Conservation (phyloP, 2,113 vertebrate genomes). For the Cisticola juncidis region DNA sequence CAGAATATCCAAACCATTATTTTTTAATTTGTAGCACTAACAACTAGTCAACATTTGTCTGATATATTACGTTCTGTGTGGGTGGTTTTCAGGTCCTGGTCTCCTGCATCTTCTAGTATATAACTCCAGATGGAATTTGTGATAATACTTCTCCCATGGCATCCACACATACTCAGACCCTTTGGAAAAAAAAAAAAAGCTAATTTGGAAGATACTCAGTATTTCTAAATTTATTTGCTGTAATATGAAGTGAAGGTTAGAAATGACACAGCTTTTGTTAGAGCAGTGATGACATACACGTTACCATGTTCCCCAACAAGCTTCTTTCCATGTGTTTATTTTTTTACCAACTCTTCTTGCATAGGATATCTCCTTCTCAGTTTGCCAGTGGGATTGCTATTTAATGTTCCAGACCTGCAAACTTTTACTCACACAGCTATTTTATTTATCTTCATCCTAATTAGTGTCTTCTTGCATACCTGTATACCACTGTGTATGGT, state of each 20-base stretch:
- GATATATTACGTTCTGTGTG: not conserved
- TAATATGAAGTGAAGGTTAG: constrained; percentile 24
- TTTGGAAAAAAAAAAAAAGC: not conserved
- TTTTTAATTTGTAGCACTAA: not conserved
- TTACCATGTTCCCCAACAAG: not conserved
- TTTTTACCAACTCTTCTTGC: not conserved
- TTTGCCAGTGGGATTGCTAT: not conserved
- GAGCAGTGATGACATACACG: not conserved
- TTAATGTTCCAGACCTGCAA: not conserved
- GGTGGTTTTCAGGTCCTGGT: not conserved
- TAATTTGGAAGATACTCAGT: not conserved
- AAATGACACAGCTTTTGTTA: constrained; percentile 18
- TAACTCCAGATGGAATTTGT: not conserved
- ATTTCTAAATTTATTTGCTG: constrained; percentile 29
- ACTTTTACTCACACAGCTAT: not conserved
- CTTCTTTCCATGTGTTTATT: not conserved
- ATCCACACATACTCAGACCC: not conserved
- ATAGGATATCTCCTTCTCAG: not conserved
- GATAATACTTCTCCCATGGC: not conserved
- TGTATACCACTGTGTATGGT: not conserved
- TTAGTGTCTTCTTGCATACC: not conserved
- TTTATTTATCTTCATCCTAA: not conserved
- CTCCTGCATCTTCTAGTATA: not conserved
- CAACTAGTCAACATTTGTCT: not conserved
- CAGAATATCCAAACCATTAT: not conserved